Evolutionary conservation across 2,888 invertebrate species (phyloP).

Genomic region (Cryptophagus acutangulus): DNA sequence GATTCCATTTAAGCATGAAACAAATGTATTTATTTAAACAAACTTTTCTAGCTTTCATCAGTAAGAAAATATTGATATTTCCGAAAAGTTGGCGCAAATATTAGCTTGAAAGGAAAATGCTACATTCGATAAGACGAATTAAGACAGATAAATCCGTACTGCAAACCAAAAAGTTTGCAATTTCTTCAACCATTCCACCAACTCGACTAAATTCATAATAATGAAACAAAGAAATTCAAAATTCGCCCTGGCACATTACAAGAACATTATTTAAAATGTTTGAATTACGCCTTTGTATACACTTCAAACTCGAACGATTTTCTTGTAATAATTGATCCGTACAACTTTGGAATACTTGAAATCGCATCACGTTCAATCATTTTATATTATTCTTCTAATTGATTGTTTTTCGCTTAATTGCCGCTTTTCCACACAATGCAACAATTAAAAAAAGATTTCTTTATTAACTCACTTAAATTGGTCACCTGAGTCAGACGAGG

Average conservation of each 20-base stretch:
- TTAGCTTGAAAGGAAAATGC: not conserved
- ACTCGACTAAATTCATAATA: constrained; percentile 4
- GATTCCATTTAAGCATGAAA: too few relatives aligned
- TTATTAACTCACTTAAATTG: too few relatives aligned
- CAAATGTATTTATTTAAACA: too few relatives aligned
- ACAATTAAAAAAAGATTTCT: constrained; percentile 4
- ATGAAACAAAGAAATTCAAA: not conserved
- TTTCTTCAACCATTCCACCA: not conserved
- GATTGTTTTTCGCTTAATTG: constrained; percentile 4
- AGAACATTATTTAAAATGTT: constrained; percentile 9
- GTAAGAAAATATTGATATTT: too few relatives aligned
- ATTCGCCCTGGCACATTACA: not conserved
- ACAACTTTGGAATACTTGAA: not conserved
- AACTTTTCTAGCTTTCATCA: too few relatives aligned
- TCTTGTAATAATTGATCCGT: constrained; percentile 6
- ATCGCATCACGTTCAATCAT: constrained; percentile 1
- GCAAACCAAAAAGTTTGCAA: not conserved
- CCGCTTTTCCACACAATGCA: not conserved
- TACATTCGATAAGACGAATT: not conserved
- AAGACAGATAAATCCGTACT: not conserved
- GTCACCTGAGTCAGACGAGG: too few relatives aligned
- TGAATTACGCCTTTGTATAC: constrained; percentile 4
- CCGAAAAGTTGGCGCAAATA: not conserved
- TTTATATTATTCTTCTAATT: constrained; percentile 4
- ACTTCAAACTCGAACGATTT: constrained; percentile 7